These are phyloP conservation scores for Euspilapteryx auroguttella DNA, from an alignment of 2,888 invertebrate genomes.

Conservation along the genomic window DNA sequence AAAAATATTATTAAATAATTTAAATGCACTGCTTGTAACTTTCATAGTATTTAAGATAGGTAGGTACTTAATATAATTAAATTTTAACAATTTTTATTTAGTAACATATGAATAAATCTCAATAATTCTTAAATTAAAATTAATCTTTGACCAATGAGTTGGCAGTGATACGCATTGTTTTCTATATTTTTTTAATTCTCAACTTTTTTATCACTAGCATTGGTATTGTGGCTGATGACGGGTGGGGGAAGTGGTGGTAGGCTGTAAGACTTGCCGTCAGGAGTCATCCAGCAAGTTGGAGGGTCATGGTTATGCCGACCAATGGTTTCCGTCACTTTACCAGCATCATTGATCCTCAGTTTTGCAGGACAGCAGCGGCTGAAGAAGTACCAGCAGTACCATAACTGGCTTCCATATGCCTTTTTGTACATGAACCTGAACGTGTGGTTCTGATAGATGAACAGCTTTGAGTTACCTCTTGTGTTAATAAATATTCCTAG, in stretches of 20 bases:
- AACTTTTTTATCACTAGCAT: too few species aligned
- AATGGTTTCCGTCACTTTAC: constrained; percentile 46
- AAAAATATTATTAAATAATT: too few species aligned
- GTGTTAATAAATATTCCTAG: constrained; percentile 55
- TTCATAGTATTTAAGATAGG: too few species aligned
- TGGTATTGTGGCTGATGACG: too few species aligned
- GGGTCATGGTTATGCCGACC: constrained; percentile 51
- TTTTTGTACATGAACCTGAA: constrained; percentile 56
- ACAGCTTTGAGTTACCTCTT: constrained; percentile 49
- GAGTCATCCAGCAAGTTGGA: constrained; percentile 54
- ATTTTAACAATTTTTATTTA: too few species aligned
- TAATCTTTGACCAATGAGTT: too few species aligned
- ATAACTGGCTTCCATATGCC: constrained; percentile 51
- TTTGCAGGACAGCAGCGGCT: constrained; percentile 51
- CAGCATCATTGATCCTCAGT: constrained; percentile 42
- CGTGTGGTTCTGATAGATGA: constrained; percentile 53
- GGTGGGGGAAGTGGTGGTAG: constrained; percentile 41
- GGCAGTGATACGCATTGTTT: too few species aligned
- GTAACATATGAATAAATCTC: too few species aligned
- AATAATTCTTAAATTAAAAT: too few species aligned
- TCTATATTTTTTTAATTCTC: too few species aligned
- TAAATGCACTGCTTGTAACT: too few species aligned
- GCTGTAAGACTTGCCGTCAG: constrained; percentile 47
- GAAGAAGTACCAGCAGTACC: constrained; percentile 58
- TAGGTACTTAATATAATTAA: too few species aligned